Evolutionary conservation across 2,797 vertebrate species (phyloP).

Genomic region (Calcarius lapponicus): DNA sequence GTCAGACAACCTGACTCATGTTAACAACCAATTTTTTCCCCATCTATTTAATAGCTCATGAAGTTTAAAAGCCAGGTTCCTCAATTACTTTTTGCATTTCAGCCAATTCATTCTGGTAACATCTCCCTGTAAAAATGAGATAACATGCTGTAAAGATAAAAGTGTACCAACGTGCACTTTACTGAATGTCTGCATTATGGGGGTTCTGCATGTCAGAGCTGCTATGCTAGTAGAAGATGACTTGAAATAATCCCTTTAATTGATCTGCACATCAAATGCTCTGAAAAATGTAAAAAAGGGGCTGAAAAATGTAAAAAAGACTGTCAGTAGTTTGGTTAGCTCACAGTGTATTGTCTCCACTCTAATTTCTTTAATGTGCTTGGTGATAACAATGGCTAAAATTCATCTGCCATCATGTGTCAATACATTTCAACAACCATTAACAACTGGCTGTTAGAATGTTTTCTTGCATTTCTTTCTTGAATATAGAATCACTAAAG

Average conservation of each 20-base stretch:
- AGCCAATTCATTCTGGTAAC: background rate
- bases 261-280: constrained; percentile 47
- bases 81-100: constrained; percentile 24
- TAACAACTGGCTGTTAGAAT: background rate
- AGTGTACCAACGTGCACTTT: background rate
- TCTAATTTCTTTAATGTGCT: background rate
- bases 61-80: constrained; percentile 12
- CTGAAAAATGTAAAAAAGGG: constrained; percentile 34
- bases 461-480: background rate
- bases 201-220: constrained; percentile 17
- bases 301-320: constrained; percentile 41
- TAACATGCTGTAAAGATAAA: constrained; percentile 40
- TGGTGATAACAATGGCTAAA: background rate
- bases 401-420: background rate
- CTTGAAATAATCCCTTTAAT: background rate
- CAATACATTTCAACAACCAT: background rate
- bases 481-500: background rate
- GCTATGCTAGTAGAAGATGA: background rate
- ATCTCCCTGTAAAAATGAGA: constrained; percentile 4
- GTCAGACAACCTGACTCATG: background rate
- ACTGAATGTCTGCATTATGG: background rate
- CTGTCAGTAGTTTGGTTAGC: background rate
- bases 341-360: background rate
- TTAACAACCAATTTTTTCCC: background rate
- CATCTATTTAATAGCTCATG: constrained; percentile 11